phyloP scores from a whole-genome alignment of 2,113 vertebrate genomes.

The Ageneiosus marmoratus region DNA sequence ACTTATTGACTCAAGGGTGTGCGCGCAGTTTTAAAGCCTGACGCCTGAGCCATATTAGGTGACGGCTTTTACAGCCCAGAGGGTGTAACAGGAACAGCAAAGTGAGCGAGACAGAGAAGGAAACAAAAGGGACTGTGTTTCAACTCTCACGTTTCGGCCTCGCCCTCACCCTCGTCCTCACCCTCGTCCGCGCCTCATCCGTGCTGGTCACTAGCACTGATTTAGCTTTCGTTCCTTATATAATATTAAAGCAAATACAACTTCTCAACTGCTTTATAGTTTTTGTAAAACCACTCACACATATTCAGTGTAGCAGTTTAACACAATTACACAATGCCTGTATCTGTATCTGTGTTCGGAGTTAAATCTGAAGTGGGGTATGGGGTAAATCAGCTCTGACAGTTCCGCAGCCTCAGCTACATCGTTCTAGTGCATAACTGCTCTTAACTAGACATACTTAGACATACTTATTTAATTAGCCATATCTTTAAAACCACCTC shows the following conservation, averaged over 20 bases:
- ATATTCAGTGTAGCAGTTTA: not conserved
- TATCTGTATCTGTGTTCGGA: not conserved
- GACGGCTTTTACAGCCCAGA: conserved; percentile 71
- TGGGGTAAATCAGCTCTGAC: not conserved
- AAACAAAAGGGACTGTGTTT: conserved; percentile 62
- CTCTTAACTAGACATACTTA: not conserved
- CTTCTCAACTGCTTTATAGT: not conserved
- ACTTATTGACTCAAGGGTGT: conserved; percentile 68
- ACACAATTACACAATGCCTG: not conserved
- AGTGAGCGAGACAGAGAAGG: conserved; percentile 57
- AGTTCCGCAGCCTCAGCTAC: not conserved
- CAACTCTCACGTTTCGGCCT: conserved; percentile 54
- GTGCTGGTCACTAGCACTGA: not conserved
- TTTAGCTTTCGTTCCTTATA: conserved; percentile 5
- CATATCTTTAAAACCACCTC: no score
- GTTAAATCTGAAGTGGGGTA: not conserved
- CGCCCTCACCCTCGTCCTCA: conserved; percentile 14
- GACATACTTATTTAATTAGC: no score
- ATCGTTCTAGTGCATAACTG: not conserved
- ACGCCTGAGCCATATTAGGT: conserved; percentile 72
- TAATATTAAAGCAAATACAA: not conserved
- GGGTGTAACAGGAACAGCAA: conserved; percentile 74
- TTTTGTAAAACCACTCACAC: not conserved
- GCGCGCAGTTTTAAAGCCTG: conserved; percentile 69
- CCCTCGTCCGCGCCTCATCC: not conserved